Evolutionary conservation across 2,888 invertebrate species (phyloP).

Genomic region (Acrocyrtus sp.): DNA sequence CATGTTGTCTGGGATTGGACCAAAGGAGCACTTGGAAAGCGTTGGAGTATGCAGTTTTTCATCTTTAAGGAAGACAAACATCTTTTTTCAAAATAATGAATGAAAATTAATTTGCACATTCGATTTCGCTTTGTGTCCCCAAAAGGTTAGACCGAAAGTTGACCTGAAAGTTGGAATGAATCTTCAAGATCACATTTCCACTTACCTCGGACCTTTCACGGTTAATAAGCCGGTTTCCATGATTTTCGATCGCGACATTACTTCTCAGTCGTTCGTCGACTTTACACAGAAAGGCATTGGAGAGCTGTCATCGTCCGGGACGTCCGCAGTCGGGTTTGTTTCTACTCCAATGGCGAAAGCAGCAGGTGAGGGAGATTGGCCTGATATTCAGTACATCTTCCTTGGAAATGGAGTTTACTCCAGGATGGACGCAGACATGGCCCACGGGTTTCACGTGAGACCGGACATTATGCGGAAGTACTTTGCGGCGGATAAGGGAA

Average conservation of each 20-base stretch:
- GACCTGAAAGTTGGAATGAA: conserved; percentile 59
- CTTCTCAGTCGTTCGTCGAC: conserved; percentile 23
- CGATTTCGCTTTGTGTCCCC: conserved; percentile 44
- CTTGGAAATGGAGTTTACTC: conserved; percentile 45
- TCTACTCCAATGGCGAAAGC: conserved; percentile 47
- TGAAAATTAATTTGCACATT: background rate
- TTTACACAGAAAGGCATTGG: conserved; percentile 24
- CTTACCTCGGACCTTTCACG: conserved; percentile 54
- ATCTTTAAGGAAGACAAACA: too few relatives aligned
- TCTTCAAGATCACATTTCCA: conserved; percentile 44
- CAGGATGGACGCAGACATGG: conserved; percentile 48
- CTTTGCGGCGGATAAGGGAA: conserved; percentile 44
- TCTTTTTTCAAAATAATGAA: too few relatives aligned
- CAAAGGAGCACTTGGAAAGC: conserved; percentile 8
- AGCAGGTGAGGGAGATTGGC: conserved; percentile 58
- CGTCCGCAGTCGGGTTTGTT: conserved; percentile 54
- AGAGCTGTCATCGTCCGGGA: conserved; percentile 34
- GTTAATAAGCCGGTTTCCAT: conserved; percentile 46
- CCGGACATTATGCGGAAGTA: conserved; percentile 49
- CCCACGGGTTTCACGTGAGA: conserved; percentile 49
- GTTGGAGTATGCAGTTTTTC: too few relatives aligned
- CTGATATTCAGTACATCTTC: conserved; percentile 55
- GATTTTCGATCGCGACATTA: conserved; percentile 55
- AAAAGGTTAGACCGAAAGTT: conserved; percentile 31
- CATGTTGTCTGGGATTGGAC: conserved; percentile 55